Evolutionary conservation across 2,113 vertebrate species (phyloP), one percentile per base, ranked within the genome.

Genomic region (Crotalus viridis): DNA sequence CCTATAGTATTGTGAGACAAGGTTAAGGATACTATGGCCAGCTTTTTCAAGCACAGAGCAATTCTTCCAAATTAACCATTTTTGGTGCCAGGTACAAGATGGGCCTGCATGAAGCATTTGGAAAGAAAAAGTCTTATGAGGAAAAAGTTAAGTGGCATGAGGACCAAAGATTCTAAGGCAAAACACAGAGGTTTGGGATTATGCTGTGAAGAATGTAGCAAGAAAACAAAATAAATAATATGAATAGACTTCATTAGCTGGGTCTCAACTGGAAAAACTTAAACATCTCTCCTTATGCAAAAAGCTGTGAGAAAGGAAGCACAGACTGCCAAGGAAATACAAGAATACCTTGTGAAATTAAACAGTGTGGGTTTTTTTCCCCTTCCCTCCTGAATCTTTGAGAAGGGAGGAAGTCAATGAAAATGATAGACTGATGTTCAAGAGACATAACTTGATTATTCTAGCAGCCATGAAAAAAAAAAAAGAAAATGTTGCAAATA

Each of bases 401-500:
- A 96, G 94, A 95, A 96, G 0, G 0, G 85, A 94, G 39, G 26
- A 95, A 95, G 94, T 96, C 93, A 93, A 95, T 93, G 95, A 93
- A 97, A 96, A 95, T 94, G 93, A 96, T 96, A 96, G 95, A 96
- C 94, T 96, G 96, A 93, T 95, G 88, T 96, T 97, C 96, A 94
- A 95, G 95, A 95, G 94, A 95, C 90, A 93, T 89, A 96, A 95
- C 96, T 97, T 95, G 96, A 97, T 97, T 97, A 97, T 96, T 96
- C 96, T 88, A 95, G 94, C 90, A 94, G 93, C 94, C 94, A 57
- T 93, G 93, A 97, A 96, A 90, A 96, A 54, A 54, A 69, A n/a
- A 6, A 48, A 91, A 89, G 96, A 96, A 93, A 97, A 96, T 89
- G 95, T 61, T 96, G 94, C 96, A 97, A 97, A 97, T 97, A 96